A percentile compares a stretch with the other conserved stretches of the same genome.
phyloP scores from a whole-genome alignment of 2,113 vertebrate genomes.

The Cyrtonyx montezumae region DNA sequence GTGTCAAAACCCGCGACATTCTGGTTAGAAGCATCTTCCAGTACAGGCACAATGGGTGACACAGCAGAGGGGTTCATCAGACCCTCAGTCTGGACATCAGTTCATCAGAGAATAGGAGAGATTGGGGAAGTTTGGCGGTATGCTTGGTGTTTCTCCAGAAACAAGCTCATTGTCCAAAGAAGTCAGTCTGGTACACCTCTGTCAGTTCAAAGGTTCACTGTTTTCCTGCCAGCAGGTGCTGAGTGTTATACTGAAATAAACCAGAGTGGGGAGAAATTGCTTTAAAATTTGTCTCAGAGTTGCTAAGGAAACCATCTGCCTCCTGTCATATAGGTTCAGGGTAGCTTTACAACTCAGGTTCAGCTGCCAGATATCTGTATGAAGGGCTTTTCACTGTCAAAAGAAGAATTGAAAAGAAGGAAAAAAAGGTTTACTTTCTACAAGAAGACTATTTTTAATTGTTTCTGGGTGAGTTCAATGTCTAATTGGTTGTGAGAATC shows the following conservation, averaged over 20 bases:
- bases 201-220: neutral
- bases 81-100: neutral
- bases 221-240: neutral
- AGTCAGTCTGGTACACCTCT: neutral
- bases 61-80: neutral
- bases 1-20: neutral
- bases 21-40: neutral
- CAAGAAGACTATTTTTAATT: neutral
- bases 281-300: slow-evolving; percentile 33
- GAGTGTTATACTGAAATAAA: slow-evolving; percentile 13
- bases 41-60: rapidly evolving
- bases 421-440: neutral
- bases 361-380: neutral
- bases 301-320: slow-evolving; percentile 12
- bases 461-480: neutral
- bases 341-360: neutral
- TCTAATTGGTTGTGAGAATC: neutral
- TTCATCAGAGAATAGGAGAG: neutral
- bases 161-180: neutral
- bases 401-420: neutral
- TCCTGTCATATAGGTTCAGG: neutral
- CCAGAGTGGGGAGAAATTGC: slow-evolving; percentile 51
- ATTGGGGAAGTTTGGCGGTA: rapidly evolving
- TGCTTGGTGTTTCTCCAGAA: rapidly evolving
- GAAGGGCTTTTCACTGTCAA: neutral